Base-by-base conservation (phyloP, 2,888 invertebrate species). In the Alloplasta piceator region DNA sequence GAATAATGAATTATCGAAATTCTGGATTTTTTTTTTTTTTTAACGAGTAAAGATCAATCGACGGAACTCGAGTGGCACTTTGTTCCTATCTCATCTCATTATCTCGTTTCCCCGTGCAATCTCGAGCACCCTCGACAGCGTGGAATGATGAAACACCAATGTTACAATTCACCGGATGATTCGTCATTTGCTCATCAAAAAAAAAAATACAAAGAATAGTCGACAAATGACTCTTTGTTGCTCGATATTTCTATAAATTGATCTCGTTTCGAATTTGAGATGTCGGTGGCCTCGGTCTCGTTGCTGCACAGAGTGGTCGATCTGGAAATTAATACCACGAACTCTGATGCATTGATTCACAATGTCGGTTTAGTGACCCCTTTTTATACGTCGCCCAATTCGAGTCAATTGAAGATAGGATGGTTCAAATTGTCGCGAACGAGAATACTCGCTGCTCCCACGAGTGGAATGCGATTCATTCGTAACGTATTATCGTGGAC, bases 391-490 rank as follows among this genome's bases (percentile, higher is more conserved):
- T 55, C 9, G 46, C 38, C 63, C 68, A 73, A 80, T 80, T 80
- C 38, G 41, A 48, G 73, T 72, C 61, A 67, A 80, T 80, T 70
- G 55, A 50, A 67, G 10, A 52, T 50, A 50, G 14, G 7, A 10
- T 41, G 67, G 72, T 77, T 58, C n/a, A 50, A 76, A 72, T 72
- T 68, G 68, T 63, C 63, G 56, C 38, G 26, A 50, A 56, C n/a
- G 14, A 72, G 41, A 72, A 14, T 14, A 56, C 55, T 41, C 43
- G 14, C 63, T 71, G 58, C 50, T 76, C 71, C 60, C 75, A 72
- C 71, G 58, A 67, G 43, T 41, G 71, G 60, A 80, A 76, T 71
- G 38, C 70, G 41, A 61, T 64, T 26, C 43, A 67, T 70, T 39
- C 50, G 61, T 43, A 56, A 56, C 46, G 52, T 52, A 26, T 26